These are phyloP conservation scores for Pygoscelis adeliae DNA, from an alignment of 2,113 vertebrate genomes.

Conservation along the genomic window DNA sequence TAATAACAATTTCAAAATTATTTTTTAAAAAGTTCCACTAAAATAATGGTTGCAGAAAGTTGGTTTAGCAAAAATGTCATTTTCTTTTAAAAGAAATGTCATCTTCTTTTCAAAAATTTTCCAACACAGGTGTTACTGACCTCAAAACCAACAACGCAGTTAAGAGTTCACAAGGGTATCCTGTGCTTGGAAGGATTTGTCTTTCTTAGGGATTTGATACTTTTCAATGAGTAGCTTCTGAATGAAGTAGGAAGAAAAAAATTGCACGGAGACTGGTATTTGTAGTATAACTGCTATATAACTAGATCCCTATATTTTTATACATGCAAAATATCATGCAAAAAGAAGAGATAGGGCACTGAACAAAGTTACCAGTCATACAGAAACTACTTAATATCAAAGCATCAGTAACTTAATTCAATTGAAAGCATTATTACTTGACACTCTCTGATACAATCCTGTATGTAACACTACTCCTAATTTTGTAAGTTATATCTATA, in stretches of 20 bases:
- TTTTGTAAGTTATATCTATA: background rate
- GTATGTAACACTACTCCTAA: background rate
- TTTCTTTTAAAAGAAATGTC: background rate
- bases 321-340: background rate
- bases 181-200: background rate
- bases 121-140: rapidly evolving
- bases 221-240: background rate
- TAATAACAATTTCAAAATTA: background rate
- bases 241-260: background rate
- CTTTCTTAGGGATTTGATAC: background rate
- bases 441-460: background rate
- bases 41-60: background rate
- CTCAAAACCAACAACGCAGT: background rate
- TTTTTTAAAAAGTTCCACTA: background rate
- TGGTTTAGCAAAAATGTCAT: background rate
- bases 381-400: background rate
- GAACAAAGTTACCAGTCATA: background rate
- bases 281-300: background rate
- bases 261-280: background rate
- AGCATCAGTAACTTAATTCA: background rate
- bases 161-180: background rate
- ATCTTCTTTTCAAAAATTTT: background rate
- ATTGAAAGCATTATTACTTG: background rate
- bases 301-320: background rate
- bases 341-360: background rate